Percentiles rank a stretch among this genome's conserved stretches.
Evolutionary conservation across 2,888 invertebrate species (phyloP).

Genomic region (Parnassius apollo): DNA sequence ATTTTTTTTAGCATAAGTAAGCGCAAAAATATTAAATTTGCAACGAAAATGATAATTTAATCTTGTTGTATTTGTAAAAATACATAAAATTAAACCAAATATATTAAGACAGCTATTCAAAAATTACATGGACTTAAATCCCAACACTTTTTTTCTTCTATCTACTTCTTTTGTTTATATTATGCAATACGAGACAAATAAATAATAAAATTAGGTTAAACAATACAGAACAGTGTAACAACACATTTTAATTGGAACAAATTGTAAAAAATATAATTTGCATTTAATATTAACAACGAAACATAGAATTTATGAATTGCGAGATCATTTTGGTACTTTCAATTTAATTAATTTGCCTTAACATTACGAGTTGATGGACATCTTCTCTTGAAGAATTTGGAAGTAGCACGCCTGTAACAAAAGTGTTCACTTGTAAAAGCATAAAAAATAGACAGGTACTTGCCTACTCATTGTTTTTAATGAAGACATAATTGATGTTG

Average conservation of each 20-base stretch:
- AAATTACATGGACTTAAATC: no score
- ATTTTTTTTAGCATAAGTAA: no score
- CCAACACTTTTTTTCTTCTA: no score
- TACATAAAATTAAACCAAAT: no score
- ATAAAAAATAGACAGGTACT: neutral
- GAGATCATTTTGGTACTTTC: conserved; percentile 51
- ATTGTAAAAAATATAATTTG: conserved; percentile 8
- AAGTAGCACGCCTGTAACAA: conserved; percentile 86
- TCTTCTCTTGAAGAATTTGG: conserved; percentile 88
- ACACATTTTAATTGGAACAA: conserved; percentile 19
- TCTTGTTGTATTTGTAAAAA: no score
- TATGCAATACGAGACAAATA: neutral
- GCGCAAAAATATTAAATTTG: no score
- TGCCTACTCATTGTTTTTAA: no score
- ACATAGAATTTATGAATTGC: conserved; percentile 40
- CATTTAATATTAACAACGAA: neutral
- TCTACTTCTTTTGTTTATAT: neutral
- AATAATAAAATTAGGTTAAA: conserved; percentile 2
- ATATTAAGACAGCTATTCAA: no score
- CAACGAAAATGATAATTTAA: no score
- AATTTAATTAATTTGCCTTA: conserved; percentile 25
- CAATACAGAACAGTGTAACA: conserved; percentile 7
- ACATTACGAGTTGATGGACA: conserved; percentile 70
- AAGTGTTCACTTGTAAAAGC: conserved; percentile 6
- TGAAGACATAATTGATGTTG: no score